Evolutionary conservation across 2,113 vertebrate species (phyloP).

Genomic region (Tauraco erythrolophus): DNA sequence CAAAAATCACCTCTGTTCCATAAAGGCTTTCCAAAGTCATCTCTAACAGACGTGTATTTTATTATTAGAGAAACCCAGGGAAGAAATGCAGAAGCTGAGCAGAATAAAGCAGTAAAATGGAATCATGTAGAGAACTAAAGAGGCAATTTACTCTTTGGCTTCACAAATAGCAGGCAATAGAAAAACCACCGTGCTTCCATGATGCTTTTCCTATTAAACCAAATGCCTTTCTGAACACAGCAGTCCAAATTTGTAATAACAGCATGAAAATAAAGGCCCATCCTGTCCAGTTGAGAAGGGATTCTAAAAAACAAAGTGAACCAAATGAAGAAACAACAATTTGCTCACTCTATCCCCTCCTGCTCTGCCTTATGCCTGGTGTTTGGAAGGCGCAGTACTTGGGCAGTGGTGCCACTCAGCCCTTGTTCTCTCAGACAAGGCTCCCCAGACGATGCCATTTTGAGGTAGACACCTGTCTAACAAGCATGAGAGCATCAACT

Average conservation of each 20-base stretch:
- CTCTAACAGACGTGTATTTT: not conserved
- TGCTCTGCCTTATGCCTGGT: not conserved
- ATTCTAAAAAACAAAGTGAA: not conserved
- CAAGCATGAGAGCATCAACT: not conserved
- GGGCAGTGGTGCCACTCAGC: not conserved
- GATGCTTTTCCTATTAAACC: not conserved
- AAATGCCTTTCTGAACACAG: not conserved
- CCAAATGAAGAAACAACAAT: not conserved
- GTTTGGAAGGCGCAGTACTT: not conserved
- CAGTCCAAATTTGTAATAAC: not conserved
- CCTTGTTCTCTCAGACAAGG: not conserved
- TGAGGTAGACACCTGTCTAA: conserved; percentile 23
- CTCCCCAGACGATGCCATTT: not conserved
- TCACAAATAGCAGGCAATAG: not conserved
- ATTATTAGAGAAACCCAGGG: not conserved
- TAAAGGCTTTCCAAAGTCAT: not conserved
- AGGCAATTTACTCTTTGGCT: not conserved
- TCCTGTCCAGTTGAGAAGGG: not conserved
- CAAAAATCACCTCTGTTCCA: not conserved
- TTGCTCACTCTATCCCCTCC: not conserved
- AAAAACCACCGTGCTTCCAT: not conserved
- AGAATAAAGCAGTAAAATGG: not conserved
- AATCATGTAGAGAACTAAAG: not conserved
- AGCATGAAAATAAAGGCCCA: not conserved
- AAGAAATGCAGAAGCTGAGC: not conserved